These are phyloP conservation scores for Fulica atra DNA, from an alignment of 2,113 vertebrate genomes.

Conservation along the genomic window DNA sequence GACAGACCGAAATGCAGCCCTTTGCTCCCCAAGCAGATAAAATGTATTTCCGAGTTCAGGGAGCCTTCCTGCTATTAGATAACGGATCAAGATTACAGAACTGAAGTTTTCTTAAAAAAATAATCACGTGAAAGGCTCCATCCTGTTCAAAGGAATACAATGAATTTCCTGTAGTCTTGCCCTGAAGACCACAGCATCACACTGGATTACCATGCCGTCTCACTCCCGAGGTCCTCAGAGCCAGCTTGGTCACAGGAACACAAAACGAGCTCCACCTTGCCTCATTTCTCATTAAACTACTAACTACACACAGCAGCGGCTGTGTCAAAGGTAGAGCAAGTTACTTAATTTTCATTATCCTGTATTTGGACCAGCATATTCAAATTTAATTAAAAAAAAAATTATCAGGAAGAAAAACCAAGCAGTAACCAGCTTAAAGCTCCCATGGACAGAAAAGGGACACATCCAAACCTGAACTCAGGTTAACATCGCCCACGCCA, in stretches of 20 bases:
- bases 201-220: background rate
- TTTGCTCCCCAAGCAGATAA: accelerated
- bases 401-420: background rate
- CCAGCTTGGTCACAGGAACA: background rate
- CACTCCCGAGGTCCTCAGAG: background rate
- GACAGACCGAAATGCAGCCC: background rate
- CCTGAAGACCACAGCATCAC: background rate
- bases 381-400: background rate
- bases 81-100: background rate
- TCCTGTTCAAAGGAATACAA: slow-evolving; percentile 40
- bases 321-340: background rate
- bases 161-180: slow-evolving; percentile 25
- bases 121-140: background rate
- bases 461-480: background rate
- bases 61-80: background rate
- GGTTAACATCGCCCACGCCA: background rate
- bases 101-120: background rate
- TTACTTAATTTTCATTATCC: background rate
- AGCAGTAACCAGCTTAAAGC: background rate
- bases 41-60: background rate
- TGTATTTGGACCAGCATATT: background rate
- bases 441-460: background rate
- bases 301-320: background rate
- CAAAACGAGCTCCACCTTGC: background rate
- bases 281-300: background rate